Evolutionary conservation across 2,113 vertebrate genomes (phyloP).

Genomic region (Telmatochromis sp.): DNA sequence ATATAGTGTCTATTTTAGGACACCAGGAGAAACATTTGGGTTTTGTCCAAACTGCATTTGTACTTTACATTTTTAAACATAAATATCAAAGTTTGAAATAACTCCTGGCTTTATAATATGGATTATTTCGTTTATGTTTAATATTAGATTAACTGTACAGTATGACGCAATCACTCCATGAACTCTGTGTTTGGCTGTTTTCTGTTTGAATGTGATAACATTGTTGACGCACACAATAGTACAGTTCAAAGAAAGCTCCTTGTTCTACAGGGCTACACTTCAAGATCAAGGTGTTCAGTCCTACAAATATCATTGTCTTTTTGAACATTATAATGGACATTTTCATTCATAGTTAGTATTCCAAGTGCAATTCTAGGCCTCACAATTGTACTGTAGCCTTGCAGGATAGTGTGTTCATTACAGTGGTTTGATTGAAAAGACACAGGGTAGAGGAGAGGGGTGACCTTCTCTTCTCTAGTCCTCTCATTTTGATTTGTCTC

Average conservation of each 20-base stretch:
- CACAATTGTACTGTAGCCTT: conserved; percentile 9
- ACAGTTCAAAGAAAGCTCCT: not conserved
- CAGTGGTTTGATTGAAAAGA: conserved; percentile 37
- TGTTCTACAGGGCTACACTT: not conserved
- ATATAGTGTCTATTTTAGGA: not conserved
- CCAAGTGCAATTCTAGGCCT: not conserved
- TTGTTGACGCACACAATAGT: not conserved
- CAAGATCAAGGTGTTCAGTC: not conserved
- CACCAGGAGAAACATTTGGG: not conserved
- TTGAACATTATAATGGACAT: not conserved
- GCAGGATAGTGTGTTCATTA: conserved; percentile 41
- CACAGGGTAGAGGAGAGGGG: conserved; percentile 8
- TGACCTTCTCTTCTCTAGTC: not conserved
- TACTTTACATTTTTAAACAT: not conserved
- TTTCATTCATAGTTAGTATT: not conserved
- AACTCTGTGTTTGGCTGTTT: not conserved
- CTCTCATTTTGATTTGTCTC: conserved; percentile 9
- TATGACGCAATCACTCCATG: conserved; percentile 3
- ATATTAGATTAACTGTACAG: not conserved
- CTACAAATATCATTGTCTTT: not conserved
- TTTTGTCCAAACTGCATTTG: not conserved
- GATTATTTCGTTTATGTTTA: not conserved
- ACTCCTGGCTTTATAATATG: not conserved
- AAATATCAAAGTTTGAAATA: not conserved
- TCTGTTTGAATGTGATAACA: conserved; percentile 29